Evolutionary conservation across 1,140 invertebrate species (phyloP), one percentile per base, ranked within the genome.

Genomic region (Scaptomyza pallida): DNA sequence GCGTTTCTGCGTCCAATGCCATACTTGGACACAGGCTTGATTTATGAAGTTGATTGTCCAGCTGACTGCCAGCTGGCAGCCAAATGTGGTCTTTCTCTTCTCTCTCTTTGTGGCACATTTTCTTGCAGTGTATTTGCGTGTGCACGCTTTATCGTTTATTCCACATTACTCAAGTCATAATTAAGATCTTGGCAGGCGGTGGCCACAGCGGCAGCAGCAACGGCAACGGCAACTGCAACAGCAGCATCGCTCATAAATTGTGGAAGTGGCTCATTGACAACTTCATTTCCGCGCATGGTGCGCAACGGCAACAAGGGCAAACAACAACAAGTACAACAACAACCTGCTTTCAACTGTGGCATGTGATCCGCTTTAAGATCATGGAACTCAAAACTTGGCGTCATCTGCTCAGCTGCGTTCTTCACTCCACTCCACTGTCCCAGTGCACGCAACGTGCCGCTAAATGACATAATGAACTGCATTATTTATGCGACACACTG

Each of bases 391-490:
- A 48, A 55, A 41, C 19, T 56, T 67, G 23, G 40, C 63, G 81
- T 71, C 69, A 48, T 44, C 62, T 43, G 70, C 68, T 80, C 68
- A 71, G 71, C 56, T 62, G 56, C 52, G 23, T 44, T n/a, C 61
- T 21, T 26, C 26, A 0, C 26, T 30, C 26, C 26, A 13, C 15
- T 19, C 21, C 5, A 23, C 1, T 54, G 54, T 57, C 23, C 59
- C 57, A 73, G 54, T 55, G 62, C 82, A 88, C 82, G 82, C 82
- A 88, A 88, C 72, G 61, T 88, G 82, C 75, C 72, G 78, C 82
- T 82, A 88, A 88, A 89, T 88, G 82, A 88, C 82, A 88, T 88
- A 88, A 88, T 88, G 82, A 88, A 88, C 82, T 88, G 82, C 78
- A 88, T 88, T 88, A 88, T 88, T 88, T 88, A 88, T 88, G 83